Conservation (phyloP, 1,140 invertebrate species). For the Leguminivora glycinivorella region DNA sequence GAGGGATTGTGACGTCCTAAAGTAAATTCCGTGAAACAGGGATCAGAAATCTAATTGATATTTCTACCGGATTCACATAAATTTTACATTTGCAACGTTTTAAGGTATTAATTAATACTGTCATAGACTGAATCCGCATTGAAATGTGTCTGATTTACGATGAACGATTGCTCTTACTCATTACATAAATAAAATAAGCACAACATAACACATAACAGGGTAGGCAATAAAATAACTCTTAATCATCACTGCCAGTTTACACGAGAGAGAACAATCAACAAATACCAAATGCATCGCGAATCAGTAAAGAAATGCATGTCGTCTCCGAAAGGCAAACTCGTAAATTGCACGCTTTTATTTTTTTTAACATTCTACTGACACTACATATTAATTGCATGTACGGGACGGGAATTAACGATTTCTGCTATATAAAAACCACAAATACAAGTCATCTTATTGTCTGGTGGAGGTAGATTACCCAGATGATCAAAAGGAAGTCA, state of each 20-base stretch:
- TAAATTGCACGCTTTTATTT: background rate
- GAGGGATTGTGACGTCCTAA: too few species aligned
- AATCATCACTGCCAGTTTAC: background rate
- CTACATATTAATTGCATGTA: background rate
- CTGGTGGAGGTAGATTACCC: slow-evolving; percentile 1
- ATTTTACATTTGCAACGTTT: background rate
- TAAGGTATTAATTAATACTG: background rate
- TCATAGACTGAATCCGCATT: background rate
- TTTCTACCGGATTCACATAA: background rate
- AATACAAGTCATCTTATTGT: background rate
- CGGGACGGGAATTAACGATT: background rate
- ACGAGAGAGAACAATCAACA: slow-evolving; percentile 16
- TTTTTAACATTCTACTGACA: background rate
- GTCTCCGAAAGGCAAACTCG: background rate
- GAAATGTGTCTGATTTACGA: background rate
- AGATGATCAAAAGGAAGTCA: background rate
- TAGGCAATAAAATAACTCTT: background rate
- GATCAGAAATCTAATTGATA: too few species aligned
- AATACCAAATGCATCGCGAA: background rate
- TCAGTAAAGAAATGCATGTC: background rate
- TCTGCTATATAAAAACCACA: background rate
- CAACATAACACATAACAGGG: background rate
- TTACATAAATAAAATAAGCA: background rate
- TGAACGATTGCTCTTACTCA: background rate
- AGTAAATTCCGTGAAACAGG: too few species aligned